These are phyloP conservation scores for Phainopepla nitens DNA, from an alignment of 2,113 vertebrate species.

Conservation along the genomic window DNA sequence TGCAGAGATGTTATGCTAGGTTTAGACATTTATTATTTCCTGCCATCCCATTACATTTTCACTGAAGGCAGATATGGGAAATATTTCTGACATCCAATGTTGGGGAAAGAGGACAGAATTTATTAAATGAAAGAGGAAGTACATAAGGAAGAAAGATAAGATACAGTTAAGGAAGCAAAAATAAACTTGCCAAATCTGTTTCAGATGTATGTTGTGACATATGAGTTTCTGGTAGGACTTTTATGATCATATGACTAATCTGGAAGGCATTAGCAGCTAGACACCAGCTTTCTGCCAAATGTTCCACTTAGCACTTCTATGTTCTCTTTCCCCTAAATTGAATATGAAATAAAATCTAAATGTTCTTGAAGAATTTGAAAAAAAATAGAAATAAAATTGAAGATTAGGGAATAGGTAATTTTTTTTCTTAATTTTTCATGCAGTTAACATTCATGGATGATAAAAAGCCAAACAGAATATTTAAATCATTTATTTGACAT, in stretches of 20 bases:
- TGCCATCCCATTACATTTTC: neutral
- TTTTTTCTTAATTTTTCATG: neutral
- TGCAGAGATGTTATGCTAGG: neutral
- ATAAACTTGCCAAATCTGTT: neutral
- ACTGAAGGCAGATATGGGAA: neutral
- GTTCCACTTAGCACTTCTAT: neutral
- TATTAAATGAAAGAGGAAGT: neutral
- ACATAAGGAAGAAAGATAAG: neutral
- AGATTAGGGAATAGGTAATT: neutral
- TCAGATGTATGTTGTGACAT: neutral
- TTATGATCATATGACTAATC: neutral
- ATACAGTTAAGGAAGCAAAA: neutral
- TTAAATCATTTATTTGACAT: neutral
- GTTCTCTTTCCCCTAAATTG: neutral
- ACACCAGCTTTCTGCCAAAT: neutral
- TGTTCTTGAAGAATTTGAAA: neutral
- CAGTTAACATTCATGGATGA: neutral
- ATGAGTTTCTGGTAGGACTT: neutral
- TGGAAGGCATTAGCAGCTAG: conserved; percentile 11
- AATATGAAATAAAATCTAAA: neutral
- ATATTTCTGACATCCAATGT: neutral
- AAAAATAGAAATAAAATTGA: neutral
- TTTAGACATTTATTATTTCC: neutral
- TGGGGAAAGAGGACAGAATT: neutral
- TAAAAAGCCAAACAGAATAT: neutral